phyloP scores from a whole-genome alignment of 1,140 invertebrate genomes.

The Nasonia vitripennis region DNA sequence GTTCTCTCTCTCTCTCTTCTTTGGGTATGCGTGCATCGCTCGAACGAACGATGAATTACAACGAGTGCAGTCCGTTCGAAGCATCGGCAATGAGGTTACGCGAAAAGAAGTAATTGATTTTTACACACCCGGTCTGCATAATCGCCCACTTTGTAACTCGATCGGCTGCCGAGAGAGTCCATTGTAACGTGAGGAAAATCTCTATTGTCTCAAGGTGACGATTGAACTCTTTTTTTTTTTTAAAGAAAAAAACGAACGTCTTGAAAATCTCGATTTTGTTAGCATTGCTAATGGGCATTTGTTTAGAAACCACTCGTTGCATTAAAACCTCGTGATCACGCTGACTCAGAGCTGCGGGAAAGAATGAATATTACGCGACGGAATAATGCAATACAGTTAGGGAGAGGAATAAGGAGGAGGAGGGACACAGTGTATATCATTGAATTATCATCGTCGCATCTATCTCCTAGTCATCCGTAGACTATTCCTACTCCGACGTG shows the following conservation, averaged over 20 bases:
- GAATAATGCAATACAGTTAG: background rate
- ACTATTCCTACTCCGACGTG: background rate
- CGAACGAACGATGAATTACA: background rate
- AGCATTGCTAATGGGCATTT: background rate
- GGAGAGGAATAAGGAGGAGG: no score
- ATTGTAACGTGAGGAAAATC: no score
- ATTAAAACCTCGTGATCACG: background rate
- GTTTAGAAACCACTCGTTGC: background rate
- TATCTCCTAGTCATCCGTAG: background rate
- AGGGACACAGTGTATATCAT: background rate
- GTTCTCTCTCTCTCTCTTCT: background rate
- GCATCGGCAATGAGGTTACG: no score
- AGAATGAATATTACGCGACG: background rate
- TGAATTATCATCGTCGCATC: background rate
- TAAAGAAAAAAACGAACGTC: no score
- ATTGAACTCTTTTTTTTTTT: no score
- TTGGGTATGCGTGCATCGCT: background rate
- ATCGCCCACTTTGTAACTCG: no score
- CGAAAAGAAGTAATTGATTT: no score
- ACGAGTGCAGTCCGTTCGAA: no score
- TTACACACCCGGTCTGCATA: no score
- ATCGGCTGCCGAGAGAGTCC: no score
- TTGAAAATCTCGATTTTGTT: background rate
- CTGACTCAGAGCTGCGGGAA: background rate
- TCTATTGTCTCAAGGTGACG: no score